These are phyloP conservation scores for Fragum whitleyi DNA, from an alignment of 2,888 invertebrate genomes.

Conservation along the genomic window DNA sequence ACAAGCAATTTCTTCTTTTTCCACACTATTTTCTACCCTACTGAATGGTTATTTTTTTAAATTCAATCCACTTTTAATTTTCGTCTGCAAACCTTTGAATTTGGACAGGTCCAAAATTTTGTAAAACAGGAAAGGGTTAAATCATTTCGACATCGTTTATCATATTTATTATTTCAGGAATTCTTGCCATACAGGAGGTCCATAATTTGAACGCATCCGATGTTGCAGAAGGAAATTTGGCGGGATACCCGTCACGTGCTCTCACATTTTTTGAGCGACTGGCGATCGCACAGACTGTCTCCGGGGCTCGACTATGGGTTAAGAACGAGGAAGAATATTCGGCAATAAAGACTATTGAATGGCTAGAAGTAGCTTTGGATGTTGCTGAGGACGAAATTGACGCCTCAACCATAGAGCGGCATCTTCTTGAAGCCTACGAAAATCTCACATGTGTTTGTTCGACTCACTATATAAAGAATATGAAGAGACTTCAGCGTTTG, in stretches of 20 bases:
- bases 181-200: slow-evolving; percentile 13
- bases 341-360: background rate
- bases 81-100: no score
- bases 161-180: slow-evolving; percentile 7
- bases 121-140: no score
- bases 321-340: background rate
- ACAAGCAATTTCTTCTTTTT: no score
- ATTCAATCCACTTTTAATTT: no score
- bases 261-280: background rate
- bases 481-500: background rate
- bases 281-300: background rate
- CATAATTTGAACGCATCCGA: slow-evolving; percentile 7
- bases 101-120: no score
- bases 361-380: slow-evolving; percentile 1
- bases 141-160: no score
- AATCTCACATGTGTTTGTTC: slow-evolving; percentile 2
- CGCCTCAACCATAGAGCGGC: background rate
- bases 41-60: no score
- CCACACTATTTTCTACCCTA: no score
- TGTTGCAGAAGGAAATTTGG: slow-evolving; percentile 4
- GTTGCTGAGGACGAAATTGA: background rate
- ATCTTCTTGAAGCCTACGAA: background rate
- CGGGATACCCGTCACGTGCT: background rate
- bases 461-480: background rate
- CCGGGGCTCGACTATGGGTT: slow-evolving; percentile 2